Percentiles rank a stretch among this genome's conserved stretches.
Conservation (phyloP, 2,113 vertebrate species). For the Passer montanus region DNA sequence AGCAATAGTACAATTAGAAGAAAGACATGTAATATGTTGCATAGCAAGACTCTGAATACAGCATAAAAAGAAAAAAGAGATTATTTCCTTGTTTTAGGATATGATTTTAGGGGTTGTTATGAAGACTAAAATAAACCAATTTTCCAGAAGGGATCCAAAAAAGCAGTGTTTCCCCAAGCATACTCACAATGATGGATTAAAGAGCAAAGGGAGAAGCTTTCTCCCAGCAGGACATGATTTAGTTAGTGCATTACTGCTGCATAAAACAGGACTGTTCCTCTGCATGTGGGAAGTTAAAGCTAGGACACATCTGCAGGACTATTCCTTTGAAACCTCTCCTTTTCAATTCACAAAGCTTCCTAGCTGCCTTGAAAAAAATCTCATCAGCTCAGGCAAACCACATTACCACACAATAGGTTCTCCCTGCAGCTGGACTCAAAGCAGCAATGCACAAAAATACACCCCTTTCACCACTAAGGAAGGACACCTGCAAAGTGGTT, state of each 20-base stretch:
- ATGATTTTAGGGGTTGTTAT: background rate
- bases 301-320: background rate
- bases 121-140: background rate
- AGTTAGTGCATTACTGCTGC: background rate
- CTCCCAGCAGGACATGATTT: background rate
- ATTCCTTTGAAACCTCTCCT: background rate
- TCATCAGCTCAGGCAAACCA: background rate
- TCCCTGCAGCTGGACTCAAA: background rate
- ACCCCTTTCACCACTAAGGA: background rate
- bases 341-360: constrained; percentile 2
- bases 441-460: background rate
- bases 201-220: constrained; percentile 5
- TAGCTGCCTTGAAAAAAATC: background rate
- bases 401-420: background rate
- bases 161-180: background rate
- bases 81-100: background rate
- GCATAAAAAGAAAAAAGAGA: background rate
- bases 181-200: background rate
- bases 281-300: background rate
- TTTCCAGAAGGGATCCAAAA: background rate
- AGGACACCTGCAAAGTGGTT: background rate
- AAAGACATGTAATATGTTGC: background rate
- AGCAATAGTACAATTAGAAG: background rate
- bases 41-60: background rate
- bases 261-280: background rate